Base-by-base conservation (phyloP, 2,113 vertebrate species). In the Beaufortia kweichowensis region DNA sequence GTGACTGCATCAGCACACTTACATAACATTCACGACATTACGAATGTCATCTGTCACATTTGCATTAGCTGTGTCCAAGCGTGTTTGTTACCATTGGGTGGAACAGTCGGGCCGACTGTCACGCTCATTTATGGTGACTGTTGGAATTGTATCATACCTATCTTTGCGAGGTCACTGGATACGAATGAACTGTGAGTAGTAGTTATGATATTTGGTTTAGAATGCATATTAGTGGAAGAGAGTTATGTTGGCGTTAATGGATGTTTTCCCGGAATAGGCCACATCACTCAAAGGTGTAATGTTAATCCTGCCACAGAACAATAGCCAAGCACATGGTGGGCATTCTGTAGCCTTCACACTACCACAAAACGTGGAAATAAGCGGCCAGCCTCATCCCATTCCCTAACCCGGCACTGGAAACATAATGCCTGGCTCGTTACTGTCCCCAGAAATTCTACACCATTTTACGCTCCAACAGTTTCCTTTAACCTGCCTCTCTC, bases 271-370 rank as follows among this genome's bases (percentile, higher is more conserved):
- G 90, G 89, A 93, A 92, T 89, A 90, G 89, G 85, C 87, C 62
- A 89, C 86, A 85, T 93, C 89, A 86, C 85, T 92, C 90, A 88
- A 84, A 87, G 90, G 87, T 82, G 91, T 92, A 95, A 94, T 82
- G 80, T 78, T 87, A 95, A 87, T 89, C 90, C 89, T 83, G 84
- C 84, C 88, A 85, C 79, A 85, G 84, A 90, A 93, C 91, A 94
- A 92, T 93, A 92, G 91, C 88, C 82, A 74, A 72, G 84, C 86
- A 92, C 87, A 84, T 81, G 48, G 91, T 88, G 88, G 87, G 83
- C 80, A 87, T 74, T 77, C 76, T 1, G 41, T 53, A 62, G 39
- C 80, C 67, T 82, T 78, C 89, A 89, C 86, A 84, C 89, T 88
- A 85, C 88, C 89, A 2, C 21, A 75, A 35, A 86, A 85, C 87